These are phyloP conservation scores for Leptatherina wallacei DNA, from an alignment of 2,797 vertebrate genomes.

Conservation along the genomic window DNA sequence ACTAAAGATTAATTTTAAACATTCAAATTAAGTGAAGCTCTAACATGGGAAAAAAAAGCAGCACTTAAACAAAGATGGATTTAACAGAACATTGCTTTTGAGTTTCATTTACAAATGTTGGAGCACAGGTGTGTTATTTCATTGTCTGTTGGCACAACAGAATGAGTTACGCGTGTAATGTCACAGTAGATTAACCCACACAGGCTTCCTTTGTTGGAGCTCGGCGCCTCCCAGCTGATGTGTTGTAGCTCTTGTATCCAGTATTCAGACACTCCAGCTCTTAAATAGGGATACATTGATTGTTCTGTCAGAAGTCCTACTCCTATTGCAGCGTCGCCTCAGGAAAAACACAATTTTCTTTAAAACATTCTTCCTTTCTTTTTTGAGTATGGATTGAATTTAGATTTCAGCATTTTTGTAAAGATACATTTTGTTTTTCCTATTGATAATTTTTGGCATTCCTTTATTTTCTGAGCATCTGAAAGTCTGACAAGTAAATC, in stretches of 20 bases:
- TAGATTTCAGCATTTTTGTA: no score
- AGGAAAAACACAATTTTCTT: constrained; percentile 4
- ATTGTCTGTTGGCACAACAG: constrained; percentile 14
- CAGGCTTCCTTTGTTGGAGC: constrained; percentile 22
- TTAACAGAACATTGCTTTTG: constrained; percentile 26
- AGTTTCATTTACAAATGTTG: constrained; percentile 15
- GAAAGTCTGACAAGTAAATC: neutral
- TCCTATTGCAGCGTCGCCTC: constrained; percentile 31
- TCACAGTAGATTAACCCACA: constrained; percentile 51
- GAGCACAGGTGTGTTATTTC: constrained; percentile 33
- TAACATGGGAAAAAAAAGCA: neutral
- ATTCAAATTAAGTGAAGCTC: constrained; percentile 9
- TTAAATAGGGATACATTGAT: constrained; percentile 60
- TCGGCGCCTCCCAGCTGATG: constrained; percentile 50
- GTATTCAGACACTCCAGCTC: constrained; percentile 42
- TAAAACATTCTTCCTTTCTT: neutral
- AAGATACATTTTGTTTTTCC: neutral
- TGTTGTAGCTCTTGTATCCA: constrained; percentile 31
- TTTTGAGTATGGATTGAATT: neutral
- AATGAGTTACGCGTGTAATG: constrained; percentile 40
- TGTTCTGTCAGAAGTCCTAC: constrained; percentile 16
- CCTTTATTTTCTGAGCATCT: neutral
- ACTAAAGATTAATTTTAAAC: neutral
- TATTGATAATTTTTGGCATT: neutral
- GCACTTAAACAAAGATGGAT: constrained; percentile 8